Conservation (phyloP, 2,113 vertebrate species). For the Struthidea cinerea region DNA sequence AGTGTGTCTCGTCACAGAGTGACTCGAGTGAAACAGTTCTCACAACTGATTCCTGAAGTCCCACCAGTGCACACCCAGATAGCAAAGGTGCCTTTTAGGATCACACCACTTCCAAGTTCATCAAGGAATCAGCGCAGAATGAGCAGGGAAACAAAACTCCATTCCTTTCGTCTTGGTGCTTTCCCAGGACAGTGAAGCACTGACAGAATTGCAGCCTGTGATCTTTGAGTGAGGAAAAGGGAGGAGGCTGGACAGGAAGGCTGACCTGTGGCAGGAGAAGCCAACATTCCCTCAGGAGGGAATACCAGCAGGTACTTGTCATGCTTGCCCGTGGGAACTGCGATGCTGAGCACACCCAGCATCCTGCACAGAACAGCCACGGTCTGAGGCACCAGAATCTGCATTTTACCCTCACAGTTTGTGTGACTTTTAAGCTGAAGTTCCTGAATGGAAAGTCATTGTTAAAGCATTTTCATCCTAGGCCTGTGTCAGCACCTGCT, state of each 20-base stretch:
- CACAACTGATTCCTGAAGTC: not conserved
- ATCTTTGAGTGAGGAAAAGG: not conserved
- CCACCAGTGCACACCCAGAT: not conserved
- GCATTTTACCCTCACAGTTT: not conserved
- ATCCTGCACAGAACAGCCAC: not conserved
- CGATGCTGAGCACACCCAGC: not conserved
- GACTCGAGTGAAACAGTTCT: not conserved
- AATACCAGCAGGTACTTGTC: no score
- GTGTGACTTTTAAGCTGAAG: not conserved
- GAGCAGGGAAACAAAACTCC: not conserved
- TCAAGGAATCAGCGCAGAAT: not conserved
- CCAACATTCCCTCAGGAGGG: no score
- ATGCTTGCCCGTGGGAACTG: fast-evolving
- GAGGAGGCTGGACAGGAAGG: not conserved
- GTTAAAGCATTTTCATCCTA: not conserved
- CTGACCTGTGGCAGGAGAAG: not conserved
- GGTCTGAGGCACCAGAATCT: not conserved
- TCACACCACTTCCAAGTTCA: not conserved
- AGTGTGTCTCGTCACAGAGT: not conserved
- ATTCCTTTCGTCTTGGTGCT: not conserved
- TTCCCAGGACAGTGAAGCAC: not conserved
- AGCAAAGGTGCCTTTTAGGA: not conserved
- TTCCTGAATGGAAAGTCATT: not conserved
- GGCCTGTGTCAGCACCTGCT: not conserved
- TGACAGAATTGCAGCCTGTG: not conserved